These are phyloP conservation scores for Dasypus novemcinctus DNA, from an alignment of 2,113 vertebrate genomes.

Conservation along the genomic window DNA sequence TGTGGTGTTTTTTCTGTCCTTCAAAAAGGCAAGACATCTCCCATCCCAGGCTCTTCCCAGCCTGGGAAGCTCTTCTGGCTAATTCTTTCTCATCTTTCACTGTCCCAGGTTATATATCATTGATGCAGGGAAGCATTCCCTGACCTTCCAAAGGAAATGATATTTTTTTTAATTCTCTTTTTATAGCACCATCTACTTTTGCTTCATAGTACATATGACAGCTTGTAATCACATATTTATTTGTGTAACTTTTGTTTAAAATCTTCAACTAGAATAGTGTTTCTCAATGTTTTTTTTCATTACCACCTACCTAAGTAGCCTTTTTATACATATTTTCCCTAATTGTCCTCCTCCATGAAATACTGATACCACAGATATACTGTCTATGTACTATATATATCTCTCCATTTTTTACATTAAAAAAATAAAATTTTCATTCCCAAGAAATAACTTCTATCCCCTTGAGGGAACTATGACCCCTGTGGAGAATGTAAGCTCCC, in stretches of 20 bases:
- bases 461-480: rapidly evolving
- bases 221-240: background rate
- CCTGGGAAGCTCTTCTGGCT: background rate
- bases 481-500: background rate
- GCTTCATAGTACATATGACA: background rate
- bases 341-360: background rate
- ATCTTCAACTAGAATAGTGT: background rate
- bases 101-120: background rate
- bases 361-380: background rate
- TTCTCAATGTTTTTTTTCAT: background rate
- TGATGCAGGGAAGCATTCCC: background rate
- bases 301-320: background rate
- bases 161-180: background rate
- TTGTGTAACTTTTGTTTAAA: background rate
- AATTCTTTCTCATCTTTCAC: background rate
- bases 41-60: background rate
- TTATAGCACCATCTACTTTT: background rate
- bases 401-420: background rate
- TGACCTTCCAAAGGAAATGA: background rate
- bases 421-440: background rate
- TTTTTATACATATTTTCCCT: background rate
- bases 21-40: background rate
- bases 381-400: background rate
- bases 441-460: background rate
- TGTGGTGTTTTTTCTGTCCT: background rate